These are phyloP conservation scores for Dermochelys coriacea DNA, from an alignment of 2,797 vertebrate genomes.

Conservation along the genomic window DNA sequence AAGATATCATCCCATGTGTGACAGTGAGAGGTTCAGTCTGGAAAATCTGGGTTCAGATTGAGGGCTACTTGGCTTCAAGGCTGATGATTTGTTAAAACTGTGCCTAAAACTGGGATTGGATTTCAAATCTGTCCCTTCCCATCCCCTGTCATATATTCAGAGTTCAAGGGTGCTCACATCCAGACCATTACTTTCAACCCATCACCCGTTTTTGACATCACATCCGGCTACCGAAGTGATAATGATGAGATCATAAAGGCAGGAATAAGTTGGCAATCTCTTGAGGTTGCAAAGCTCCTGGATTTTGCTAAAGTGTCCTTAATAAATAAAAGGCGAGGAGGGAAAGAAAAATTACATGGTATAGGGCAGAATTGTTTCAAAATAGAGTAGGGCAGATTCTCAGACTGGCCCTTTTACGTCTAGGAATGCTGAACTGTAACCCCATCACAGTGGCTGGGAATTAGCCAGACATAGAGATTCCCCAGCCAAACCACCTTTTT, in stretches of 20 bases:
- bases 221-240: background rate
- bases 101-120: background rate
- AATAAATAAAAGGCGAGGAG: background rate
- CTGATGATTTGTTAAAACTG: background rate
- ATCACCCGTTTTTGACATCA: background rate
- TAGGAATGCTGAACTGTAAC: background rate
- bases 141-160: background rate
- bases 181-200: background rate
- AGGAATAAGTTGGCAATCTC: background rate
- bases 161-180: background rate
- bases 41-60: background rate
- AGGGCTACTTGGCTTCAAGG: background rate
- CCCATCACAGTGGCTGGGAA: background rate
- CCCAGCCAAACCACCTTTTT: background rate
- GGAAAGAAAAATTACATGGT: background rate
- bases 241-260: fast-evolving
- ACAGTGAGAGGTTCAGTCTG: background rate
- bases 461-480: background rate
- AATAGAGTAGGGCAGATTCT: background rate
- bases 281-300: background rate
- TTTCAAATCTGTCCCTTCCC: background rate
- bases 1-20: background rate
- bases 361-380: background rate
- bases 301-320: background rate
- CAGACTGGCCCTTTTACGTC: fast-evolving